Base-by-base conservation (phyloP, 2,113 vertebrate genomes). In the Myotis yumanensis region DNA sequence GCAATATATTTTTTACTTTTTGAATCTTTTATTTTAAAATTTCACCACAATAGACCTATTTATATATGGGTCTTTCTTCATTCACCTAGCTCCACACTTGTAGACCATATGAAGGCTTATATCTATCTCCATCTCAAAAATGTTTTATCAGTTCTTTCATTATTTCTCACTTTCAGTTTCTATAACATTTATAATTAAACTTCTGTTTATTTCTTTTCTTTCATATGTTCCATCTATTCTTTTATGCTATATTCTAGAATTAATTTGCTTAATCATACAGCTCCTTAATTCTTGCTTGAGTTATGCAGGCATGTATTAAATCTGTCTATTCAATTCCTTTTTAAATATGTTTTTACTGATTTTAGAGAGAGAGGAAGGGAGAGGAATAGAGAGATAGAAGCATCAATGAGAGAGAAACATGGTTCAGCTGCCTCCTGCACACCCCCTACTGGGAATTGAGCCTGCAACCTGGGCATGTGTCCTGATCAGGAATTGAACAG, bases 11-110 rank as follows among this genome's bases (percentile, higher is more conserved):
- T 59, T 51, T 77, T 62, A 46, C 43, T 54, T 73, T 81, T 43
- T 86, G 23, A 81, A 14, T 86, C 35, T 77, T 72, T 52, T n/a
- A 23, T 93, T 84, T 95, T 80, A 7, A 79, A 79, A 73, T 90
- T 69, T 88, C 23, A 79, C 25, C 3, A 32, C 32, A 64, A 40
- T 52, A 40, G 57, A 43, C 43, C 17, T 64, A 69, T 81, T 15
- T 51, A 0, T 1, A 62, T n/a, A 1, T 75, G 17, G 7, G 8
- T 87, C 14, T 43, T 91, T 83, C 52, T 32, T 71, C 28, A 71
- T 59, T 94, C n/a, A 72, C 5, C 9, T 54, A 43, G 4, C 4
- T 79, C 18, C 17, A 66, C 15, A 76, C 10, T 82, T 11, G 62
- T 3, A 57, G 69, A 22, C 2, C 40, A n/a, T 40, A 22, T 68